Percentiles rank a stretch among this genome's conserved stretches.
These are phyloP conservation scores for Sebastes schlegelii DNA, from an alignment of 2,113 vertebrate genomes.

Conservation along the genomic window DNA sequence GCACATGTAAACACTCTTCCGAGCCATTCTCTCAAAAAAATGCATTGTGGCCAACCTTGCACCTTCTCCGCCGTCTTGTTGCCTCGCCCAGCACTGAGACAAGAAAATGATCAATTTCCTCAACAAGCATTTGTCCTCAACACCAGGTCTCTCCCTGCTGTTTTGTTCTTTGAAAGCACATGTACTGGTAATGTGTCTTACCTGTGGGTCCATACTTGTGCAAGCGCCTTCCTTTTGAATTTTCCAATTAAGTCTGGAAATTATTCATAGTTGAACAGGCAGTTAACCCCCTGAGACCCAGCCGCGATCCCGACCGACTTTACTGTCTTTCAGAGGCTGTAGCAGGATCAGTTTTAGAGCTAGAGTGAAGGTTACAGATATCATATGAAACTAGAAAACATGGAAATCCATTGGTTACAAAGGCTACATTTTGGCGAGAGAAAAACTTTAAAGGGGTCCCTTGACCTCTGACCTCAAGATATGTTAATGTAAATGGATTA, in stretches of 20 bases:
- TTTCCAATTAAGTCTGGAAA: neutral
- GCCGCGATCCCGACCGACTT: too few relatives aligned
- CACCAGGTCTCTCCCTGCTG: neutral
- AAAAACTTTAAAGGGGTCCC: too few relatives aligned
- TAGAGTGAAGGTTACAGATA: too few relatives aligned
- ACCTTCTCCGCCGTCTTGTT: neutral
- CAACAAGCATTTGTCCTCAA: slow-evolving; percentile 9
- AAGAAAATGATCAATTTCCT: slow-evolving; percentile 35
- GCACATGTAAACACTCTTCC: slow-evolving; percentile 5
- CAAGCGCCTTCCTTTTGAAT: slow-evolving; percentile 4
- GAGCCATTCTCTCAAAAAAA: slow-evolving; percentile 30
- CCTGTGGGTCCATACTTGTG: neutral
- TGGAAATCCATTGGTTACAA: too few relatives aligned
- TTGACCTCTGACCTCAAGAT: too few relatives aligned
- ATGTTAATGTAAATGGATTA: too few relatives aligned
- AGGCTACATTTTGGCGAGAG: too few relatives aligned
- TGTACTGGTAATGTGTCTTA: neutral
- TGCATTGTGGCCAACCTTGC: slow-evolving; percentile 3
- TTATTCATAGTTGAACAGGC: neutral
- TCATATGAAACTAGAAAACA: too few relatives aligned
- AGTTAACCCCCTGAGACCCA: too few relatives aligned
- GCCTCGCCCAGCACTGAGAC: neutral
- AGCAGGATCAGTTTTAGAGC: too few relatives aligned
- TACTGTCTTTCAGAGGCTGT: too few relatives aligned
- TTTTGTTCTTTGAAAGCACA: slow-evolving; percentile 16